Base-by-base conservation (phyloP, 2,888 invertebrate genomes). In the Ernsta delagoae region DNA sequence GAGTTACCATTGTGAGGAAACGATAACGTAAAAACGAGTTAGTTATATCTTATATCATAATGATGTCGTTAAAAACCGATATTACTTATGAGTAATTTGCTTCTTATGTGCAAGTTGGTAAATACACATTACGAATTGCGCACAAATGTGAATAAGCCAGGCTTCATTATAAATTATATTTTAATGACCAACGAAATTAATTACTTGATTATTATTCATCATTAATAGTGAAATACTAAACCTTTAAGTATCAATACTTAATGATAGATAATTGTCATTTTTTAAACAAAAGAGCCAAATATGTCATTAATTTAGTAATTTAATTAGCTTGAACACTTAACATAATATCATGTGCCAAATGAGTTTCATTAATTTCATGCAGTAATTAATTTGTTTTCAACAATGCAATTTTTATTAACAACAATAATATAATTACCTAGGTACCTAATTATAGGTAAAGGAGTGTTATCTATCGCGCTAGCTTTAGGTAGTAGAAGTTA, bases 71-170 rank as follows among this genome's bases (percentile, higher is more conserved):
- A n/a, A 34, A 50, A 56, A 56, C 56, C n/a, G 4, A 56, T 56
- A 56, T 56, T 56, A 11, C 56, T 56, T n/a, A 54, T n/a, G 34
- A 56, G 34, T 56, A 56, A 56, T 56, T 56, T 34, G 24, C 34
- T 56, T 56, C 34, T 56, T 56, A 56, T 56, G n/a, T 36, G 34
- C 4, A 56, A 56, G 34, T 11, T 56, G 34, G 34, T 56, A 36
- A 56, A n/a, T 56, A 56, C 34, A n/a, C 7, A 53, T 53, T 56
- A 56, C 56, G 31, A 34, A 56, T 36, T 34, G n/a, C 56, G 11
- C 8, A 34, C 7, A 5, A 34, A 34, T n/a, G n/a, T 56, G 11
- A 34, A 0, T 34, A 5, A 56, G 11, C n/a, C 50, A 7, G 16
- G 3, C 16, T 7, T 50, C 16, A 50, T 50, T 50, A 50, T 16